Percentiles rank a stretch among this genome's conserved stretches.
phyloP scores from a whole-genome alignment of 2,113 vertebrate genomes.

The pig (Sus scrofa) region DNA sequence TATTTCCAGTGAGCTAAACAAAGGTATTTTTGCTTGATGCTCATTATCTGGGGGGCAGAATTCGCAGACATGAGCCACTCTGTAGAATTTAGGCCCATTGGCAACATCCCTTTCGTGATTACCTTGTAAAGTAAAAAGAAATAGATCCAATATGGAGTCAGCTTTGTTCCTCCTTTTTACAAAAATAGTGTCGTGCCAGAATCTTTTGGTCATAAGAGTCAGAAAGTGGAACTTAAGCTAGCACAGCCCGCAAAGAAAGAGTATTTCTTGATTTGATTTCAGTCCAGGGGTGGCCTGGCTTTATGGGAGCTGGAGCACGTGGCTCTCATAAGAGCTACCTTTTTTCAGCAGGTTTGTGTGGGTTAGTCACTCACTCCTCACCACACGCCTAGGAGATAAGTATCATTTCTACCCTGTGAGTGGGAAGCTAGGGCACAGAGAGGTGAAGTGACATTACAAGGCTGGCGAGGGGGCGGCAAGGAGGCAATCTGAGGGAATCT shows the following conservation, averaged over 20 bases:
- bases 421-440: slow-evolving; percentile 2
- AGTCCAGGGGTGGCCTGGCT: not conserved
- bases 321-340: not conserved
- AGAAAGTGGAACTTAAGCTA: not conserved
- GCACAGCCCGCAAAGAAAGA: not conserved
- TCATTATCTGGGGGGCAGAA: not conserved
- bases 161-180: not conserved
- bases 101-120: not conserved
- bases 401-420: not conserved
- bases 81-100: not conserved
- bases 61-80: not conserved
- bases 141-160: not conserved
- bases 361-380: not conserved
- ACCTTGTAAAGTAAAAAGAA: not conserved
- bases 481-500: not conserved
- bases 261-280: not conserved
- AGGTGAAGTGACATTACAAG: not conserved
- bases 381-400: not conserved
- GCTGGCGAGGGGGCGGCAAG: not conserved
- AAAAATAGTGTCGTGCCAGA: not conserved
- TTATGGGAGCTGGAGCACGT: not conserved
- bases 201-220: not conserved
- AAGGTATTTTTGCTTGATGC: not conserved
- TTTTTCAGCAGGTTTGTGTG: not conserved
- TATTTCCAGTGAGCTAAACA: not conserved